Base-by-base conservation (phyloP, 2,113 vertebrate genomes). In the Tenrec ecaudatus region DNA sequence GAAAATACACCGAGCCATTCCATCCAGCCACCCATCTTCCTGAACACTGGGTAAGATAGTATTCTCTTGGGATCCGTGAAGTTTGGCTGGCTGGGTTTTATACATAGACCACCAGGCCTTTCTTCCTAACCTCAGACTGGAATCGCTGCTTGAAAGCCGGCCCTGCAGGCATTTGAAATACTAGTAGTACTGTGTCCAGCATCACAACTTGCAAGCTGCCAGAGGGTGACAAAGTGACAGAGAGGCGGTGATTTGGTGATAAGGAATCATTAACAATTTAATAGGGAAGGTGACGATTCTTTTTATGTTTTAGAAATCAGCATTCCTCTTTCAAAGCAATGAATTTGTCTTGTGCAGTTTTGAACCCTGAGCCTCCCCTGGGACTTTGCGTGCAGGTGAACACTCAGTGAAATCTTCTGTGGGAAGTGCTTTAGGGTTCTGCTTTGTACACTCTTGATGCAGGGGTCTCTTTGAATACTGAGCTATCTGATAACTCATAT, bases 401-500 rank as follows among this genome's bases (percentile, higher is more conserved):
- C 6, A 38, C 73, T 93, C 33, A 11, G 14, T 69, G 33, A 82
- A 91, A 66, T 80, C 27, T 85, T 73, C 23, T 22, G 11, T 82
- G 53, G 47, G 47, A 29, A 81, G 90, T 92, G 66, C 43, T 86
- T 66, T 68, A 92, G 6, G 53, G 43, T 29, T 90, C 27, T 78
- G 33, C 86, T 58, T 92, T 57, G 14, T 85, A 43, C 76, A 33
- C 62, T 88, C 0, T 85, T 89, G 10, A 36, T 6, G 0, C 77
- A 47, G 22, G 43, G 29, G 43, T 73, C 86, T 25, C 40, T 58
- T 91, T 92, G 73, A 84, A 58, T 73, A 40, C 29, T 47, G 57
- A 69, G 43, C 78, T 94, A 19, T 29, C 66, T 68, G 47, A 33
- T 86, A 91, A 90, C 47, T 80, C 64, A 57, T 94, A 92, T 80